A percentile compares a stretch with the other conserved stretches of the same genome.
phyloP scores from a whole-genome alignment of 2,113 vertebrate genomes.

The Siniperca knerii region DNA sequence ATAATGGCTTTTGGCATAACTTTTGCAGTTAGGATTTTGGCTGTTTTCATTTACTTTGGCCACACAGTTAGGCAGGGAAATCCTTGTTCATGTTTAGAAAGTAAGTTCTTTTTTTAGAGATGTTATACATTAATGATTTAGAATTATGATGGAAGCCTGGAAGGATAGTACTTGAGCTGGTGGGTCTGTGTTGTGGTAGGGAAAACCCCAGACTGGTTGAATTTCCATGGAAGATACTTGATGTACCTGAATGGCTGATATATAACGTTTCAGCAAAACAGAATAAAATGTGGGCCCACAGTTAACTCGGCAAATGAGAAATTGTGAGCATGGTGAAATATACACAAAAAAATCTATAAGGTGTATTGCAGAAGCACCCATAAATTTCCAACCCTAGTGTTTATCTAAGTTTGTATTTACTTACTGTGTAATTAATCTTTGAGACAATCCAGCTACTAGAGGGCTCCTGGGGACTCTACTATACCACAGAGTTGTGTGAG shows the following conservation, averaged over 20 bases:
- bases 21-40: neutral
- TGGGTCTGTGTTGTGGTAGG: neutral
- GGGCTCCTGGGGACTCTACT: slow-evolving; percentile 31
- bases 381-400: slow-evolving; percentile 9
- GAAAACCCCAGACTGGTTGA: neutral
- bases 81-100: neutral
- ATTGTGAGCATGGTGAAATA: neutral
- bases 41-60: neutral
- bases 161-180: neutral
- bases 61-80: neutral
- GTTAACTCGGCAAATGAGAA: neutral
- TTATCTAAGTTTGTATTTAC: slow-evolving; percentile 15
- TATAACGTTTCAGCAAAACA: neutral
- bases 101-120: neutral
- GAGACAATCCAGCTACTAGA: slow-evolving; percentile 24
- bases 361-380: slow-evolving; percentile 5
- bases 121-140: neutral
- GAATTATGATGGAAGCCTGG: neutral
- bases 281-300: neutral
- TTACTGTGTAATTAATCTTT: slow-evolving; percentile 44
- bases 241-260: neutral
- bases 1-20: too few species aligned
- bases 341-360: neutral
- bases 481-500: slow-evolving; percentile 22
- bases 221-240: neutral